These are phyloP conservation scores for Drosophila kohkoa DNA, from an alignment of 1,140 invertebrate species.

Conservation along the genomic window DNA sequence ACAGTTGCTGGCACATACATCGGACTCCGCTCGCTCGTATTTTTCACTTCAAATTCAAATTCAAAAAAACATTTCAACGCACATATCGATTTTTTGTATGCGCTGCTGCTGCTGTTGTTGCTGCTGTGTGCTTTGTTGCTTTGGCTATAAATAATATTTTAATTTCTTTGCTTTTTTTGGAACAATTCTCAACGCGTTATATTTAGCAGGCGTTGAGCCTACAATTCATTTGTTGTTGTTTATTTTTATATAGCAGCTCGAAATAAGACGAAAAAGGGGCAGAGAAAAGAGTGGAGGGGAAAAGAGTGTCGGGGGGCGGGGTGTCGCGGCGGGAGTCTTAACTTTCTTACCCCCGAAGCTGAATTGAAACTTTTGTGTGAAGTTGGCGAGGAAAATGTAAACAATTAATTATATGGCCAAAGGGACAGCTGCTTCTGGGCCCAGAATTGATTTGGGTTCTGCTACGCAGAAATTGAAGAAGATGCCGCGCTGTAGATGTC, in stretches of 20 bases:
- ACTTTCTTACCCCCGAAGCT: constrained; percentile 44
- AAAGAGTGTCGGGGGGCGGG: background rate
- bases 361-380: constrained; percentile 49
- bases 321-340: constrained; percentile 23
- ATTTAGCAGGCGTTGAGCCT: constrained; percentile 75
- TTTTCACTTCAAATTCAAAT: constrained; percentile 50
- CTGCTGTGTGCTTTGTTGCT: constrained; percentile 31
- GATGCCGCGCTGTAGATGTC: constrained; percentile 28
- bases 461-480: background rate
- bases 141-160: constrained; percentile 79
- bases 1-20: constrained; percentile 25
- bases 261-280: constrained; percentile 38
- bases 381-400: constrained; percentile 60
- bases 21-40: constrained; percentile 8
- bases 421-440: constrained; percentile 57
- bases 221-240: constrained; percentile 78
- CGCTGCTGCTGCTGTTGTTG: constrained; percentile 22
- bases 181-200: constrained; percentile 72
- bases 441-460: constrained; percentile 26
- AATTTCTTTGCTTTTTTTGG: constrained; percentile 79
- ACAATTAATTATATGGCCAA: constrained; percentile 75
- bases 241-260: constrained; percentile 59
- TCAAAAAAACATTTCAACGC: constrained; percentile 56
- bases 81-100: constrained; percentile 59
- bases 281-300: background rate